phyloP scores from a whole-genome alignment of 1,140 invertebrate genomes.

The Geopemphigus sp. region DNA sequence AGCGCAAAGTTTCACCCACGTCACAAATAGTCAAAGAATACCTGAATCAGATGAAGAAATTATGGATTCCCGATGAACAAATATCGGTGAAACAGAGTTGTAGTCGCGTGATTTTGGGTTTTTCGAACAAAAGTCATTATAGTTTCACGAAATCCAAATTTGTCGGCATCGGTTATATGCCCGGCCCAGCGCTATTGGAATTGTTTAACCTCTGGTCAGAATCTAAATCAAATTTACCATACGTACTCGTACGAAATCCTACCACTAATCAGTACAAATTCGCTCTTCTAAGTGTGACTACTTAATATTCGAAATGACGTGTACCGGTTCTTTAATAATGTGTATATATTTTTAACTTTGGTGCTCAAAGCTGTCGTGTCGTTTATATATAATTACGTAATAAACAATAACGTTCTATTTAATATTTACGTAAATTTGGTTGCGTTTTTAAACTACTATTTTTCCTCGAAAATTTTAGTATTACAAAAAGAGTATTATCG shows the following conservation, averaged over 20 bases:
- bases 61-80: conserved; percentile 66
- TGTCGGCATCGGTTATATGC: conserved; percentile 68
- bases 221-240: conserved; percentile 29
- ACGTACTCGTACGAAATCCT: conserved; percentile 26
- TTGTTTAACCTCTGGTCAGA: conserved; percentile 55
- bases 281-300: conserved; percentile 24
- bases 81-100: conserved; percentile 62
- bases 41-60: conserved; percentile 62
- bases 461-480: no score
- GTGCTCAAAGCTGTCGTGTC: not conserved
- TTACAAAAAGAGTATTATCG: no score
- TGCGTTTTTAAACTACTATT: no score
- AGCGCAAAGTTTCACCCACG: conserved; percentile 52
- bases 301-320: not conserved
- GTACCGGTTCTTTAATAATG: not conserved
- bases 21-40: conserved; percentile 59
- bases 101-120: conserved; percentile 71
- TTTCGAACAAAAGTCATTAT: conserved; percentile 67
- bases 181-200: conserved; percentile 60
- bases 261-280: not conserved
- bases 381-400: not conserved
- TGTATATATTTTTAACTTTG: not conserved
- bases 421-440: no score
- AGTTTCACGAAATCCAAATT: conserved; percentile 66
- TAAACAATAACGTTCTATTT: not conserved